Conservation (phyloP, 2,113 vertebrate species). For the Theristicus caerulescens region DNA sequence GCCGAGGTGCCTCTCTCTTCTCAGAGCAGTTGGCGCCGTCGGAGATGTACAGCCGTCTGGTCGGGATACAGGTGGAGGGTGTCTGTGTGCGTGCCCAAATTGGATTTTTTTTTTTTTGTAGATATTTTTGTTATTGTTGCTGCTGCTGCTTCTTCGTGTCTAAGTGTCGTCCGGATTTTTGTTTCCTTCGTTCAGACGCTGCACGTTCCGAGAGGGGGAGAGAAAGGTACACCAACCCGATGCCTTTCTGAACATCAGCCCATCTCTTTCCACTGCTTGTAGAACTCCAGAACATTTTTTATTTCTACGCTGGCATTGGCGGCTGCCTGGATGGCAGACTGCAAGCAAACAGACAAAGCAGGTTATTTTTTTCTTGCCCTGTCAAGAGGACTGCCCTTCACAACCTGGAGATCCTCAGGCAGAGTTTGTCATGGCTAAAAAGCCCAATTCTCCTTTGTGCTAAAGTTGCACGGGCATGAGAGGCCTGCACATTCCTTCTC, state of each 20-base stretch:
- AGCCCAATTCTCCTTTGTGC: not conserved
- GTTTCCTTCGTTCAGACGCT: constrained; percentile 41
- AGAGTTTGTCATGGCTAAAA: not conserved
- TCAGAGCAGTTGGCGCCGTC: not conserved
- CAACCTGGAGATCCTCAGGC: not conserved
- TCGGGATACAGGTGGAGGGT: not conserved
- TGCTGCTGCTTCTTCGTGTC: constrained; percentile 45
- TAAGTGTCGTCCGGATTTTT: constrained; percentile 18
- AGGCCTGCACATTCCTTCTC: not conserved
- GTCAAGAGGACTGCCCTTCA: not conserved
- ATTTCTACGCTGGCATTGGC: constrained; percentile 86
- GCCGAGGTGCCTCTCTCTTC: constrained; percentile 32
- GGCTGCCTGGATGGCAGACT: constrained; percentile 89
- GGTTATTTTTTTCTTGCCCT: not conserved
- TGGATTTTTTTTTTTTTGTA: not conserved
- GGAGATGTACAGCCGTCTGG: not conserved
- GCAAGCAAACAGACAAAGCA: not conserved
- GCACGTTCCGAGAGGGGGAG: constrained; percentile 57
- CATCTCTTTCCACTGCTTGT: constrained; percentile 98
- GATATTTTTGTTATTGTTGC: not conserved
- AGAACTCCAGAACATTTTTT: constrained; percentile 92
- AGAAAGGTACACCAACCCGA: constrained; percentile 59
- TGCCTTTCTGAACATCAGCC: constrained; percentile 79
- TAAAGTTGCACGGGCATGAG: not conserved
- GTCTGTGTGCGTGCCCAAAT: not conserved